These are phyloP conservation scores for Pachyseris speciosa DNA, from an alignment of 64 coral and sea anemone species.

Conservation along the genomic window DNA sequence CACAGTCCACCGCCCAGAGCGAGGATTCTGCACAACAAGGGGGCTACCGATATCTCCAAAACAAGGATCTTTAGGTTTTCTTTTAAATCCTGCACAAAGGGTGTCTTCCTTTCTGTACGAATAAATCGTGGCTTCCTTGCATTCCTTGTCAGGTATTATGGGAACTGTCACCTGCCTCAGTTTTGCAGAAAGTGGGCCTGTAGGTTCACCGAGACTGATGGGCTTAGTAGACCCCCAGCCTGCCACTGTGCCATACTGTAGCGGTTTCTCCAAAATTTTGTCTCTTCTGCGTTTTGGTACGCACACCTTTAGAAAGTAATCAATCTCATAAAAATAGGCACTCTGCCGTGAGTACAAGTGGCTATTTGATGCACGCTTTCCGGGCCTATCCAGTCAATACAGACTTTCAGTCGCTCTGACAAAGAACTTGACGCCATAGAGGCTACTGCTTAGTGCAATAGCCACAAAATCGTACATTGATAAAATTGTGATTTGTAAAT, in stretches of 20 bases:
- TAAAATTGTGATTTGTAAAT: too few species aligned
- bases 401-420: too few species aligned
- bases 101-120: constrained; percentile 53
- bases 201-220: constrained; percentile 68
- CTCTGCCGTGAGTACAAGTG: not conserved
- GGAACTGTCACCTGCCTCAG: constrained; percentile 78
- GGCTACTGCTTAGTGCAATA: too few species aligned
- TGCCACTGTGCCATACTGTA: constrained; percentile 75
- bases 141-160: constrained; percentile 75
- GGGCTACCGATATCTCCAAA: constrained; percentile 89
- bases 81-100: constrained; percentile 82
- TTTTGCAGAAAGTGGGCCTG: constrained; percentile 68
- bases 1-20: constrained; percentile 86
- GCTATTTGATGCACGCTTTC: too few species aligned
- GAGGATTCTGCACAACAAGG: constrained; percentile 81
- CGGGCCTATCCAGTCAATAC: too few species aligned
- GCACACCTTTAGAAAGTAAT: constrained; percentile 65
- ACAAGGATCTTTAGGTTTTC: constrained; percentile 81
- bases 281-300: constrained; percentile 79
- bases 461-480: too few species aligned
- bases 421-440: too few species aligned
- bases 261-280: constrained; percentile 59
- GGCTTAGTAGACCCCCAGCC: constrained; percentile 87
- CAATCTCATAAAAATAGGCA: too few species aligned
- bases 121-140: constrained; percentile 80